A percentile compares a stretch with the other conserved stretches of the same genome.
These are phyloP conservation scores for Corynorhinus townsendii DNA, from an alignment of 2,113 vertebrate genomes.

Conservation along the genomic window DNA sequence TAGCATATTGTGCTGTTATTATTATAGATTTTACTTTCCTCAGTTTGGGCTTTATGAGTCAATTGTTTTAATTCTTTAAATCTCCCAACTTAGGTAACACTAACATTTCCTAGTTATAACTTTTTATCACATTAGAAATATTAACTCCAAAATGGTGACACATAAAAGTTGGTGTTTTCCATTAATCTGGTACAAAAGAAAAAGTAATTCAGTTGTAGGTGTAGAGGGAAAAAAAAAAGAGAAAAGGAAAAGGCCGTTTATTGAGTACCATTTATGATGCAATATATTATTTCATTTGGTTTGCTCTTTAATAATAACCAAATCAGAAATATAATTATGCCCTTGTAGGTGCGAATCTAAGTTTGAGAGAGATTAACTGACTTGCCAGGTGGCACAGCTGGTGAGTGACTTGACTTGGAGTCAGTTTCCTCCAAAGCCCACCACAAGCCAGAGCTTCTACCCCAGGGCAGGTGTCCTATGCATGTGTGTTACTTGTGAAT, in stretches of 20 bases:
- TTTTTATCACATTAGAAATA: neutral
- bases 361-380: neutral
- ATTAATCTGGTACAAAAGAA: neutral
- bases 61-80: neutral
- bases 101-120: neutral
- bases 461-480: neutral
- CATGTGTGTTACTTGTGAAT: neutral
- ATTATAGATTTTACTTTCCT: neutral
- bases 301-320: neutral
- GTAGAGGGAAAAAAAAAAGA: neutral
- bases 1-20: no score
- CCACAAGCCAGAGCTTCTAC: neutral
- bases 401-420: neutral
- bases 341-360: neutral
- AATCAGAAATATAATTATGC: neutral
- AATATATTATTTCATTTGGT: neutral
- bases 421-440: neutral
- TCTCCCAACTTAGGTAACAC: neutral
- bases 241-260: neutral
- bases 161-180: neutral
- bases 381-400: neutral
- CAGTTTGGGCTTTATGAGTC: neutral
- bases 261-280: neutral
- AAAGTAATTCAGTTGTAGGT: neutral
- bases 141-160: neutral